Evolutionary conservation across 2,888 invertebrate species (phyloP), one percentile per base, ranked within the genome.

Genomic region (Oasisia sp.): DNA sequence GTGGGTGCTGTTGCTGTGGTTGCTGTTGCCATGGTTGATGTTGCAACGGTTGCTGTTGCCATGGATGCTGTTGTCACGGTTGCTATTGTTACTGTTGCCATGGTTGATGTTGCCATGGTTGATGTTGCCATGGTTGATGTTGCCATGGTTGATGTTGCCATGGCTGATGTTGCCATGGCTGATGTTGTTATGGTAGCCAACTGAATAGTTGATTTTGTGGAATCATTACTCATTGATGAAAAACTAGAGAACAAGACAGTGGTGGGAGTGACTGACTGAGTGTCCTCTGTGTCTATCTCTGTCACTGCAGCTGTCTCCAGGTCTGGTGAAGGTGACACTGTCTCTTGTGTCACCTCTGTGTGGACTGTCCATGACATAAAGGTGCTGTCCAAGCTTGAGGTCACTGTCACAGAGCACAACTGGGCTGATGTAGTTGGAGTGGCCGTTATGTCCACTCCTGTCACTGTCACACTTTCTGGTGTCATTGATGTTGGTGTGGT

Each of bases 371-470:
- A 27, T 74, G 74, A 74, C n/a, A 27, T 5, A n/a, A 32, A 32
- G 32, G 8, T 91, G 32, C 56, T 14, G n/a, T 74, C 91, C 32
- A 89, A 44, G 45, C 45, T 32, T 38, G 89, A 38, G 38, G 44
- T 89, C 19, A 74, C 38, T 32, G 74, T 32, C 50, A 32, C 50
- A 12, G 45, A 89, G 32, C 89, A 44, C 38, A 50, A 45, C 27
- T 89, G 92, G 32, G 32, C 38, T 32, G 92, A n/a, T 90, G 90
- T 90, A 27, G 90, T 27, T 90, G 90, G 90, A 19, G 90, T 38
- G 5, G 44, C 32, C 38, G 44, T 38, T 89, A 14, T 44, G 32
- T 5, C 19, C 32, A 32, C 89, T 89, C 19, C 89, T 38, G 44
- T 89, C 32, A 9, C 44, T 91, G 11, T 91, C 50, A 50, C 50